phyloP scores from a whole-genome alignment of 2,797 vertebrate species.

The Protosalanx chinensis region DNA sequence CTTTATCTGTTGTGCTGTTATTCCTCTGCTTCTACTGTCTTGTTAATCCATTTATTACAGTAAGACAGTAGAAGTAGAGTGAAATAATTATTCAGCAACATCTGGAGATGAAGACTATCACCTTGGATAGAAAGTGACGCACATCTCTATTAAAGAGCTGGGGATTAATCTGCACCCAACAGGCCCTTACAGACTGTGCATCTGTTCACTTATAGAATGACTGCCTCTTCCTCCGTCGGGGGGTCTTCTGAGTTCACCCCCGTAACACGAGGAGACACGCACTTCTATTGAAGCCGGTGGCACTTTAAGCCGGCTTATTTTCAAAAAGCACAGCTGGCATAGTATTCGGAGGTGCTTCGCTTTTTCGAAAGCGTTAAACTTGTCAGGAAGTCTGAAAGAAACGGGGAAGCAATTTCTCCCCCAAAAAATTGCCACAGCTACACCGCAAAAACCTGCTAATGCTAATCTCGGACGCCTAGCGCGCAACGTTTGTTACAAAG shows the following conservation, averaged over 20 bases:
- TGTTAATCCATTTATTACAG: too few species aligned
- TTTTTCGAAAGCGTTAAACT: background rate
- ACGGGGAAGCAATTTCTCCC: background rate
- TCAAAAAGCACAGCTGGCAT: background rate
- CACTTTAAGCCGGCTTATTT: background rate
- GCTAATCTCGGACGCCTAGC: too few species aligned
- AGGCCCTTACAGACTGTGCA: background rate
- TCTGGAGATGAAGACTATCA: background rate
- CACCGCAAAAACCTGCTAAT: too few species aligned
- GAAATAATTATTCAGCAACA: background rate
- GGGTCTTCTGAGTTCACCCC: background rate
- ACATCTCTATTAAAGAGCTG: background rate
- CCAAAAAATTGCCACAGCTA: too few species aligned
- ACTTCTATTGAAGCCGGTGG: too few species aligned
- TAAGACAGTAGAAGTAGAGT: background rate
- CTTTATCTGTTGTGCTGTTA: too few species aligned
- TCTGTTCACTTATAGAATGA: background rate
- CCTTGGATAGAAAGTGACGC: background rate
- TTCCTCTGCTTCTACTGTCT: too few species aligned
- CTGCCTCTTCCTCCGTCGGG: background rate
- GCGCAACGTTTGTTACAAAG: background rate
- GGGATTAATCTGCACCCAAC: background rate
- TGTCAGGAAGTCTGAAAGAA: background rate
- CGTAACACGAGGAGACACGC: too few species aligned
- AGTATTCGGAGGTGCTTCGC: background rate